Base-by-base conservation (phyloP, 2,888 invertebrate genomes). In the Dendrolimus houi region DNA sequence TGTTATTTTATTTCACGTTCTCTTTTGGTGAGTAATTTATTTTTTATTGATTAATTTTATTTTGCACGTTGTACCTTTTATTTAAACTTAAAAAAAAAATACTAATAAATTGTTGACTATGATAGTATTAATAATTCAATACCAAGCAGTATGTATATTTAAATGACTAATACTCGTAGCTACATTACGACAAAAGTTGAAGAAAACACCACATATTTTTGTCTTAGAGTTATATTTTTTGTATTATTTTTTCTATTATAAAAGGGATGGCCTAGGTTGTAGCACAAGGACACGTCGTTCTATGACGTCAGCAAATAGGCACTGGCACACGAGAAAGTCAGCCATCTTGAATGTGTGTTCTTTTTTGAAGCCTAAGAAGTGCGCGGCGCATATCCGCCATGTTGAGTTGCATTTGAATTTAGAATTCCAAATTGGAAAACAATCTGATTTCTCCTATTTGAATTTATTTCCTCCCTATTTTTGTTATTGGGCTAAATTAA, bases 241-340 rank as follows among this genome's bases (percentile, higher is more conserved):
- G 8, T 9, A 9, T 47, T 9, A 0, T 47, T 47, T 47, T 47
- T 10, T 47, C 47, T 47, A 47, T 47, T 47, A 47, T 47, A 47
- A 47, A 10, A 9, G 47, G 47, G 47, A 47, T 47, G 9, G 47
- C 72, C 78, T 87, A 86, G 84, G 74, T 75, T 73, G 80, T 72
- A 66, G 69, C 66, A 74, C 83, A 84, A 85, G 87, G 87, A 84
- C 87, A 88, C 87, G 85, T 85, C 84, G 82, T 80, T 75, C 81
- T 65, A 83, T 90, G 90, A 90, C 89, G 90, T 90, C 89, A 90
- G 84, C 75, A 71, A 66, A 83, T 88, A 89, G 86, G 81, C 77
- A 88, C 88, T 89, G 87, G 68, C 47, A 47, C 9, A 47, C 83
- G 85, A 81, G 87, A 86, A 87, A 87, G 85, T 83, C 89, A 70